Percentiles rank a stretch among this genome's conserved stretches.
Conservation (phyloP, 2,113 vertebrate genomes). For the Tapirus terrestris region DNA sequence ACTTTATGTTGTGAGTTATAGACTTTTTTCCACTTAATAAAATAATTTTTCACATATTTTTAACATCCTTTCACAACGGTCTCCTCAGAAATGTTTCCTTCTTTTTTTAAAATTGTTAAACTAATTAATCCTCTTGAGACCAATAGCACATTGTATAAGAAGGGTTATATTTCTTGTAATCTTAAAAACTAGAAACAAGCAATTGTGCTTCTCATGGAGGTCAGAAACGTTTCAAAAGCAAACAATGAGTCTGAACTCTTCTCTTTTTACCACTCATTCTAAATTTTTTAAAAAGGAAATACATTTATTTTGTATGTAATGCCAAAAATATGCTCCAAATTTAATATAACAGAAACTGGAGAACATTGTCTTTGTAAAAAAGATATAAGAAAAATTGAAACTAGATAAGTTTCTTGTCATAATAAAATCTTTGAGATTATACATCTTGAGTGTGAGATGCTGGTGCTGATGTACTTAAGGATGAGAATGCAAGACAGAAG, state of each 20-base stretch:
- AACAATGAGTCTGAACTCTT: neutral
- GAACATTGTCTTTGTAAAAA: neutral
- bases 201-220: neutral
- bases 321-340: neutral
- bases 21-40: neutral
- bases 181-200: neutral
- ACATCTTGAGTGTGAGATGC: neutral
- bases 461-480: neutral
- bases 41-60: neutral
- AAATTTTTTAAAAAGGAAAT: neutral
- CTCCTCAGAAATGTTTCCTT: neutral
- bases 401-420: neutral
- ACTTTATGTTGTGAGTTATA: neutral
- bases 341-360: neutral
- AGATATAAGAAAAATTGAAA: neutral
- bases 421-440: neutral
- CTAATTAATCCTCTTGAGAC: slow-evolving; percentile 48
- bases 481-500: neutral
- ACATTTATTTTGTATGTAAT: neutral
- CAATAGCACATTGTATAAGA: neutral
- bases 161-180: neutral
- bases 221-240: neutral
- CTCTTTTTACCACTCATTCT: neutral
- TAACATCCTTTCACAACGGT: neutral
- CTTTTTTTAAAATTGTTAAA: neutral